A percentile compares a stretch with the other conserved stretches of the same genome.
These are phyloP conservation scores for Ichneumon xanthorius DNA, from an alignment of 2,888 invertebrate species.

Conservation along the genomic window DNA sequence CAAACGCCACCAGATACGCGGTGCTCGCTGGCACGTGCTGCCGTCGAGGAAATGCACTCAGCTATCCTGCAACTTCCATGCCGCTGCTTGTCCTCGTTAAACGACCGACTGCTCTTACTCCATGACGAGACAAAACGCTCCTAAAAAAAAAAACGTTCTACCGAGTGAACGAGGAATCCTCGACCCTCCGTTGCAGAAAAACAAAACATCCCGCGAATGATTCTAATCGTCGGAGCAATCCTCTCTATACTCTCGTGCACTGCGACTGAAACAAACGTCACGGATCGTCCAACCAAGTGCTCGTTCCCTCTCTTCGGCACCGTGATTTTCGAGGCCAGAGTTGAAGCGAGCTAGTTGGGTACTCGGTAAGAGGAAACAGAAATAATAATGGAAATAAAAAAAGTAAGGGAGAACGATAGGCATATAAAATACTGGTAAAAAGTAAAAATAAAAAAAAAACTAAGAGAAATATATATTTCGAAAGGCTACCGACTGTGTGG, in stretches of 20 bases:
- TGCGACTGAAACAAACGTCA: slow-evolving; percentile 61
- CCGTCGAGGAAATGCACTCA: slow-evolving; percentile 48
- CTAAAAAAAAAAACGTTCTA: slow-evolving; percentile 52
- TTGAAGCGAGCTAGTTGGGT: not conserved
- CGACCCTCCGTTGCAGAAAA: slow-evolving; percentile 53
- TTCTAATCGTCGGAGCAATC: slow-evolving; percentile 72
- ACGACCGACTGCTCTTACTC: slow-evolving; percentile 43
- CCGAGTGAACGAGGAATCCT: slow-evolving; percentile 8
- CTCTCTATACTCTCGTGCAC: slow-evolving; percentile 14
- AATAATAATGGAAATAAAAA: slow-evolving; percentile 31
- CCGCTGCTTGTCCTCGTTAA: slow-evolving; percentile 36
- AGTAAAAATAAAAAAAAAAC: slow-evolving; percentile 29
- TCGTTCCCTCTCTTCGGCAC: slow-evolving; percentile 50
- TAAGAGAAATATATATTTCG: slow-evolving; percentile 50
- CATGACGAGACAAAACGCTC: slow-evolving; percentile 49
- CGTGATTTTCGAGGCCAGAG: slow-evolving; percentile 34
- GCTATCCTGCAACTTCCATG: slow-evolving; percentile 29
- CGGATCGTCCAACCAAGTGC: slow-evolving; percentile 72
- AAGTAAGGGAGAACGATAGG: not conserved
- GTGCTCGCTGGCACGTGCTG: slow-evolving; percentile 53
- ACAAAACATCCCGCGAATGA: slow-evolving; percentile 68
- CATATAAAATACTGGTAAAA: slow-evolving; percentile 39
- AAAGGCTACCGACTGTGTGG: slow-evolving; percentile 16
- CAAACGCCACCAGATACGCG: slow-evolving; percentile 36
- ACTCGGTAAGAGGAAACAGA: slow-evolving; percentile 14